These are phyloP conservation scores for Pogonognathellus flavescens DNA, from an alignment of 1,140 invertebrate genomes.

Conservation along the genomic window DNA sequence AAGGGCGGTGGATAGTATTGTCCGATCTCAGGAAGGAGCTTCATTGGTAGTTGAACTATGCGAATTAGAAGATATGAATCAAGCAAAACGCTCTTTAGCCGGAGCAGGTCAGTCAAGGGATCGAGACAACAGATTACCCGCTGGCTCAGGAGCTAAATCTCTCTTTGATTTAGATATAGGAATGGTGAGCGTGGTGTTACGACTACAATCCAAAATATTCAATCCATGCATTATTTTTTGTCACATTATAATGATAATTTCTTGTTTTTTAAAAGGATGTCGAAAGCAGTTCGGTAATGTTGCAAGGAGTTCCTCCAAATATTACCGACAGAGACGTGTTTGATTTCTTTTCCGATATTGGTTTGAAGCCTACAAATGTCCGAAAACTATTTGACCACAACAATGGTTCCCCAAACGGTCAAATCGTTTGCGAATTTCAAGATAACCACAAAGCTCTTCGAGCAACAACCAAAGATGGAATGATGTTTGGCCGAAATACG, in stretches of 20 bases:
- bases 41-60: slow-evolving; percentile 56
- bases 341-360: slow-evolving; percentile 84
- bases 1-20: slow-evolving; percentile 46
- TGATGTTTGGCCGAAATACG: slow-evolving; percentile 67
- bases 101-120: not conserved
- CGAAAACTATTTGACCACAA: slow-evolving; percentile 79
- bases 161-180: slow-evolving; percentile 62
- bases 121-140: not conserved
- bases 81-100: slow-evolving; percentile 37
- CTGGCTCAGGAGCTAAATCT: slow-evolving; percentile 52
- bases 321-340: slow-evolving; percentile 82
- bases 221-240: not conserved
- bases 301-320: slow-evolving; percentile 79
- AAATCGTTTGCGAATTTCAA: slow-evolving; percentile 88
- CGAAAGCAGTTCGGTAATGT: slow-evolving; percentile 47
- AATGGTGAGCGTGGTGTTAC: slow-evolving; percentile 46
- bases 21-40: slow-evolving; percentile 57
- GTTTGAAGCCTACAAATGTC: slow-evolving; percentile 81
- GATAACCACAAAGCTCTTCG: slow-evolving; percentile 77
- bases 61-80: slow-evolving; percentile 60
- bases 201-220: too few relatives aligned
- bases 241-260: not conserved
- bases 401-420: slow-evolving; percentile 79
- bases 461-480: slow-evolving; percentile 80
- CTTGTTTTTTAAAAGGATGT: slow-evolving; percentile 45